Conservation (phyloP, 2,888 invertebrate genomes). For the Choreutis nemorana region DNA sequence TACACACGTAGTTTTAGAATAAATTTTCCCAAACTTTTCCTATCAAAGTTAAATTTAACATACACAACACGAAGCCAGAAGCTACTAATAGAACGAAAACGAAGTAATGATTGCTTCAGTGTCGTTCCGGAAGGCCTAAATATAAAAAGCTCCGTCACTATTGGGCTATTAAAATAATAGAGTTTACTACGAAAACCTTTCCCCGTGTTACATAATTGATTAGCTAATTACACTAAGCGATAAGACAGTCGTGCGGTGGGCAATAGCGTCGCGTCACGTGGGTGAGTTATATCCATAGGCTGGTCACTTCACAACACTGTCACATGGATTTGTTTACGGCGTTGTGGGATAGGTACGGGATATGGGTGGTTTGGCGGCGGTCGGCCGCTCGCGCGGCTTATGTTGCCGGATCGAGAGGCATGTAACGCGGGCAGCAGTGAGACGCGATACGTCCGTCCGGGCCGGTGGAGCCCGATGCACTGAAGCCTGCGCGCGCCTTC, state of each 20-base stretch:
- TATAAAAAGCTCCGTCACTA: no score
- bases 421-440: slow-evolving; percentile 19
- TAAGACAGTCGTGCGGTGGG: slow-evolving; percentile 10
- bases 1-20: no score
- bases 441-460: slow-evolving; percentile 37
- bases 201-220: slow-evolving; percentile 32
- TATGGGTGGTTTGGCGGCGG: slow-evolving; percentile 23
- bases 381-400: slow-evolving; percentile 33
- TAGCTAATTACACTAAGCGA: slow-evolving; percentile 32
- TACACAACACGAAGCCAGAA: no score
- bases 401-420: slow-evolving; percentile 24
- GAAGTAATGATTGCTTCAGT: no score
- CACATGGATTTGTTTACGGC: slow-evolving; percentile 29
- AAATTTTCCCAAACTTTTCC: no score
- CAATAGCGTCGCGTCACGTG: slow-evolving; percentile 14
- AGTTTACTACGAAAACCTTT: slow-evolving; percentile 15
- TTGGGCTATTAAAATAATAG: no score
- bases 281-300: slow-evolving; percentile 8
- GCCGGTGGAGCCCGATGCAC: slow-evolving; percentile 34
- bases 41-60: no score
- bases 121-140: no score
- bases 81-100: no score
- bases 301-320: slow-evolving; percentile 25
- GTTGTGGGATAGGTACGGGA: slow-evolving; percentile 15
- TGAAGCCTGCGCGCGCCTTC: slow-evolving; percentile 40